A percentile compares a stretch with the other conserved stretches of the same genome.
These are phyloP conservation scores for Rhinoraja longicauda DNA, from an alignment of 2,797 vertebrate species.

Conservation along the genomic window DNA sequence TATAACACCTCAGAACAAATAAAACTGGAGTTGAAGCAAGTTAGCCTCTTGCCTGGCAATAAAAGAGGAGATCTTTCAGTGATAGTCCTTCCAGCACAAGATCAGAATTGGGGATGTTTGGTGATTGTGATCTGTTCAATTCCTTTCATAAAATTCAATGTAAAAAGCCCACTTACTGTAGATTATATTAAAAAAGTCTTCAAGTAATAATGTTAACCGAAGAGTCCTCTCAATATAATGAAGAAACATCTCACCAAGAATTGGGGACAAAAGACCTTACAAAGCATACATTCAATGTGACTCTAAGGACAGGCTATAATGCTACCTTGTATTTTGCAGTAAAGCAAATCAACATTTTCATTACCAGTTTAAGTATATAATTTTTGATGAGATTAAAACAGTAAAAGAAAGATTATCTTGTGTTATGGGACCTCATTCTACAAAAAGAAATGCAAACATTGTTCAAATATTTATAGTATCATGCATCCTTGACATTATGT, in stretches of 20 bases:
- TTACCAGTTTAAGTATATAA: background rate
- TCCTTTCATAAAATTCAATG: too few relatives aligned
- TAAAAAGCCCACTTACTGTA: background rate
- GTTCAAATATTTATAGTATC: conserved; percentile 46
- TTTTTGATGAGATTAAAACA: background rate
- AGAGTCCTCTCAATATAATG: background rate
- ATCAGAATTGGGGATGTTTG: too few relatives aligned
- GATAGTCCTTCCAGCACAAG: too few relatives aligned
- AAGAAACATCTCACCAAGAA: background rate
- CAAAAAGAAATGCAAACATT: conserved; percentile 47
- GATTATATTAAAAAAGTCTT: background rate
- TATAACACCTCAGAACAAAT: too few relatives aligned
- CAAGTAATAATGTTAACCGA: background rate
- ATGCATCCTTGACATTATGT: background rate
- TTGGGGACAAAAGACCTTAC: background rate
- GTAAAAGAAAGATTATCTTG: background rate
- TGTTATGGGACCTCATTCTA: background rate
- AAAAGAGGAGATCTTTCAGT: too few relatives aligned
- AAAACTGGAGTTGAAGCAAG: too few relatives aligned
- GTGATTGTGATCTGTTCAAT: too few relatives aligned
- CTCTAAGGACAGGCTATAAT: background rate
- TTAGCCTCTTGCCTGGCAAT: too few relatives aligned
- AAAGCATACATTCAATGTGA: background rate
- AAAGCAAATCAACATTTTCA: background rate
- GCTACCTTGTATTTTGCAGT: background rate